Evolutionary conservation across 2,797 vertebrate species (phyloP).

Genomic region (Esox masquinongy): DNA sequence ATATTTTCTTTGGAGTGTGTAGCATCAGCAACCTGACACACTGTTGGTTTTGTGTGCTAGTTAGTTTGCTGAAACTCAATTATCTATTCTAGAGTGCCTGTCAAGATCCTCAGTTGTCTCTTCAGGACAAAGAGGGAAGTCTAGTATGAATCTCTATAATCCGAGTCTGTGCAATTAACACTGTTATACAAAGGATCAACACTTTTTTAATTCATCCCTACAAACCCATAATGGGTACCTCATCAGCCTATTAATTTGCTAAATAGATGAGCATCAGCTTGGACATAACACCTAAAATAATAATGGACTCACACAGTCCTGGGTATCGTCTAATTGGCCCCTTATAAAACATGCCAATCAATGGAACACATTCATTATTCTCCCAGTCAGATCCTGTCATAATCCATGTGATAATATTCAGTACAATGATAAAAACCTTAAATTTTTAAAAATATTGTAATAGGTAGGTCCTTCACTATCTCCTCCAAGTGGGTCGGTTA

Average conservation of each 20-base stretch:
- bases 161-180: conserved; percentile 30
- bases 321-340: conserved; percentile 59
- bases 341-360: conserved; percentile 58
- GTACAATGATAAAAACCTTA: not conserved
- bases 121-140: conserved; percentile 19
- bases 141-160: conserved; percentile 8
- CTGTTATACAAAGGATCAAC: conserved; percentile 36
- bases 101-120: conserved; percentile 31
- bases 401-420: not conserved
- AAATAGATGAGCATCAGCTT: conserved; percentile 33
- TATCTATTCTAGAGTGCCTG: conserved; percentile 17
- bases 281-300: conserved; percentile 51
- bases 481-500: not conserved
- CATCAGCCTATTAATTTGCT: conserved; percentile 29
- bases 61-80: conserved; percentile 37
- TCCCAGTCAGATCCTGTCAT: conserved; percentile 3
- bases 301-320: conserved; percentile 43
- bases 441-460: not conserved
- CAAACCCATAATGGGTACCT: conserved; percentile 19
- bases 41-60: not conserved
- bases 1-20: too few relatives aligned
- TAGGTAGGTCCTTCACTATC: not conserved
- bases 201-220: conserved; percentile 29
- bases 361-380: conserved; percentile 60
- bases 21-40: not conserved